These are phyloP conservation scores for Oncopodura yosiiana DNA, from an alignment of 1,140 invertebrate genomes.

Conservation along the genomic window DNA sequence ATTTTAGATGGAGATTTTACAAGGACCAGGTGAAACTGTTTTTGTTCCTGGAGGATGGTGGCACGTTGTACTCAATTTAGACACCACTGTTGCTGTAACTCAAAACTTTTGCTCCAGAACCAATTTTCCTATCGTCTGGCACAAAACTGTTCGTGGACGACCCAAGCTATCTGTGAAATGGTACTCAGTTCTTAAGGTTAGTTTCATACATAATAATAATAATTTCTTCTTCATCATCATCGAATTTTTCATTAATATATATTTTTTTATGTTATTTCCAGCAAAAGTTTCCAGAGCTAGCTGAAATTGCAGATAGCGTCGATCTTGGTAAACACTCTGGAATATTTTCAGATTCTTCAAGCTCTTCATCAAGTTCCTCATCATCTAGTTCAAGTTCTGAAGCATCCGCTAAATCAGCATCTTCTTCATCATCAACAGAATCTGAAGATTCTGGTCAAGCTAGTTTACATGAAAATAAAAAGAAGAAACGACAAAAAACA, in stretches of 20 bases:
- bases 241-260: background rate
- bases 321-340: slow-evolving; percentile 79
- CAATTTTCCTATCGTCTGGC: slow-evolving; percentile 96
- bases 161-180: slow-evolving; percentile 88
- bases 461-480: slow-evolving; percentile 74
- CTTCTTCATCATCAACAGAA: slow-evolving; percentile 58
- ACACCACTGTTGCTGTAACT: slow-evolving; percentile 91
- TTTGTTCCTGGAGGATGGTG: slow-evolving; percentile 98
- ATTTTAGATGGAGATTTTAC: slow-evolving; percentile 82
- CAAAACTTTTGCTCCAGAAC: slow-evolving; percentile 95
- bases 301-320: slow-evolving; percentile 69
- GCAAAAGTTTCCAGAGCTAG: slow-evolving; percentile 66
- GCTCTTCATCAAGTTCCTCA: slow-evolving; percentile 58
- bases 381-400: slow-evolving; percentile 47
- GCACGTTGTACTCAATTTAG: slow-evolving; percentile 96
- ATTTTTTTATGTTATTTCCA: slow-evolving; percentile 37
- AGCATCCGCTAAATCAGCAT: too few species aligned
- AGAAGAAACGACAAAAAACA: slow-evolving; percentile 54
- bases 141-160: slow-evolving; percentile 89
- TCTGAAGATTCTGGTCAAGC: slow-evolving; percentile 66
- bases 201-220: background rate
- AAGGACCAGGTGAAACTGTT: slow-evolving; percentile 92
- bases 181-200: slow-evolving; percentile 56
- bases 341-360: slow-evolving; percentile 87
- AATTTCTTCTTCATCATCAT: background rate